Percentiles rank a stretch among this genome's conserved stretches.
phyloP scores from a whole-genome alignment of 2,797 vertebrate genomes.

The Clamator glandarius region DNA sequence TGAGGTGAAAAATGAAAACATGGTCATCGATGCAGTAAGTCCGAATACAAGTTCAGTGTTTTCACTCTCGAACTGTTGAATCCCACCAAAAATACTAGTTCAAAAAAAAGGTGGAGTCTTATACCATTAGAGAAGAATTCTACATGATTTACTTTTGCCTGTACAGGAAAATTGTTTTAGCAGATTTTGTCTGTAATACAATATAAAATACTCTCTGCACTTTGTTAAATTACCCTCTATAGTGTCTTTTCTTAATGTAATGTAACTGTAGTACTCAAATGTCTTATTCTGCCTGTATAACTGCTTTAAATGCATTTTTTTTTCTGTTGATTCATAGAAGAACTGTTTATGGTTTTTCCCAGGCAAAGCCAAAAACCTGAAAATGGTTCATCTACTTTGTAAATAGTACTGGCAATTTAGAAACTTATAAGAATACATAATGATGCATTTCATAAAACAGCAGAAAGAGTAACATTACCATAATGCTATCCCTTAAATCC shows the following conservation, averaged over 20 bases:
- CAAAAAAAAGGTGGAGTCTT: rapidly evolving
- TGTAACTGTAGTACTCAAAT: not conserved
- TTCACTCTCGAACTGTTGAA: not conserved
- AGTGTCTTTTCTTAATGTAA: not conserved
- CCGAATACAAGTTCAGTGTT: not conserved
- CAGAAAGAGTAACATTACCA: not conserved
- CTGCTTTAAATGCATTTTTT: not conserved
- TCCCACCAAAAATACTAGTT: not conserved
- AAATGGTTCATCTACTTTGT: not conserved
- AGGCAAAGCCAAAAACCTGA: not conserved
- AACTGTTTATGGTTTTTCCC: not conserved
- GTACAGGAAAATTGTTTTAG: not conserved
- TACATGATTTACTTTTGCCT: not conserved
- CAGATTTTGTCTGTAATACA: not conserved
- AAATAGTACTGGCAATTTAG: not conserved
- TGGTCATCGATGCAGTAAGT: not conserved
- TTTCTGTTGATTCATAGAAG: not conserved
- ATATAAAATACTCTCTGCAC: not conserved
- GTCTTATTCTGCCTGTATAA: not conserved
- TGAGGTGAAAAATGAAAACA: not conserved
- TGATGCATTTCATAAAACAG: not conserved
- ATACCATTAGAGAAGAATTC: not conserved
- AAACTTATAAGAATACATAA: not conserved
- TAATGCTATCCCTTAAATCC: not conserved
- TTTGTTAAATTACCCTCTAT: not conserved